These are phyloP conservation scores for Acromyrmex charruanus DNA, from an alignment of 1,140 invertebrate genomes.

Conservation along the genomic window DNA sequence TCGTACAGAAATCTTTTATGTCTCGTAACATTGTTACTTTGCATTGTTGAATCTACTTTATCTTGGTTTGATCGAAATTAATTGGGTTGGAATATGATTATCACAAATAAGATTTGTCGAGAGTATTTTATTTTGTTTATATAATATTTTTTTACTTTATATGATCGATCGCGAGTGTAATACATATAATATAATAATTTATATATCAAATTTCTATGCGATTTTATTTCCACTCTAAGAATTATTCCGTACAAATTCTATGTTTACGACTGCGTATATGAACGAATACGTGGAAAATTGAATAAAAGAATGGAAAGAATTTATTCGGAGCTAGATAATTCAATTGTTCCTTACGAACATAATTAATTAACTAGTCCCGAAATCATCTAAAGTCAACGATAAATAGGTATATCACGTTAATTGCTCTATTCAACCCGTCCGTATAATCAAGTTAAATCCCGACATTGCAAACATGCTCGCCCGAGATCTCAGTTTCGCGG, in stretches of 20 bases:
- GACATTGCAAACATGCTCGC: conserved; percentile 45
- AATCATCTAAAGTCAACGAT: conserved; percentile 9
- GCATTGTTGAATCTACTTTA: conserved; percentile 24
- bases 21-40: conserved; percentile 35
- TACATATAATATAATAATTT: background rate
- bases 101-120: background rate
- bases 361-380: background rate
- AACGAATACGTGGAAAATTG: background rate
- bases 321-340: background rate
- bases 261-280: background rate
- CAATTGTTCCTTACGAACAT: background rate
- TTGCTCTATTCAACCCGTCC: conserved; percentile 21
- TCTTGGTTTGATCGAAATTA: conserved; percentile 20
- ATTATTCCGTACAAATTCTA: background rate
- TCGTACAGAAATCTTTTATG: conserved; percentile 60
- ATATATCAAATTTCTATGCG: background rate
- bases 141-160: background rate
- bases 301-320: background rate
- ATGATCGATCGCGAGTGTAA: background rate
- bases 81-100: conserved; percentile 4
- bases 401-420: conserved; percentile 34
- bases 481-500: conserved; percentile 50
- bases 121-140: background rate
- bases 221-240: background rate
- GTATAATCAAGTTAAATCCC: conserved; percentile 55